Evolutionary conservation across 2,888 invertebrate genomes (phyloP).

Genomic region (Hypolimnas misippus): DNA sequence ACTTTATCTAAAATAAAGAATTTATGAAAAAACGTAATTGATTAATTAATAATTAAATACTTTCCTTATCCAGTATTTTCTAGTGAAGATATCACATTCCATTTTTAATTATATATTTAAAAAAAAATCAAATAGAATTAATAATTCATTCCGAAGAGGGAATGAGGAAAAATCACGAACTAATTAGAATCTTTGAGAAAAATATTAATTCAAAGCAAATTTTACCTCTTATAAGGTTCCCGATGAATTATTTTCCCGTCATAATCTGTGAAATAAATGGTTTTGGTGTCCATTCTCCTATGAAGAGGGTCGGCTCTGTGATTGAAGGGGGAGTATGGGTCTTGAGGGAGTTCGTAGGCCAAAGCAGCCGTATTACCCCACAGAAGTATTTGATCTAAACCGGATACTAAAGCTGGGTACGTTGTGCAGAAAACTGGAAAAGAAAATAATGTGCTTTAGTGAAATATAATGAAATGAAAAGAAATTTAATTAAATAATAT

Average conservation of each 20-base stretch:
- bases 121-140: too few species aligned
- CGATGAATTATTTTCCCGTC: slow-evolving; percentile 65
- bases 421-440: slow-evolving; percentile 85
- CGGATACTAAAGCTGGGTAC: slow-evolving; percentile 76
- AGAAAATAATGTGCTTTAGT: not conserved
- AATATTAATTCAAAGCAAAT: not conserved
- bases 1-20: not conserved
- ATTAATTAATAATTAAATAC: not conserved
- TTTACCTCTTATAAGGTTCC: slow-evolving; percentile 67
- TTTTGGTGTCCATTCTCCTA: slow-evolving; percentile 67
- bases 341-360: slow-evolving; percentile 90
- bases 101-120: too few species aligned
- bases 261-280: slow-evolving; percentile 68
- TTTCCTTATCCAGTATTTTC: not conserved
- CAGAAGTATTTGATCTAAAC: slow-evolving; percentile 85
- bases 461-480: too few species aligned
- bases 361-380: slow-evolving; percentile 90
- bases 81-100: not conserved
- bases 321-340: slow-evolving; percentile 78
- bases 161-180: not conserved
- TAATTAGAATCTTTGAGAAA: not conserved
- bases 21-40: too few species aligned
- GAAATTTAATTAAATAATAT: too few species aligned
- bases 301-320: slow-evolving; percentile 77
- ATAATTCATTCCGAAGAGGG: too few species aligned